Evolutionary conservation across 2,113 vertebrate genomes (phyloP).

Genomic region (Marmota flaviventris): DNA sequence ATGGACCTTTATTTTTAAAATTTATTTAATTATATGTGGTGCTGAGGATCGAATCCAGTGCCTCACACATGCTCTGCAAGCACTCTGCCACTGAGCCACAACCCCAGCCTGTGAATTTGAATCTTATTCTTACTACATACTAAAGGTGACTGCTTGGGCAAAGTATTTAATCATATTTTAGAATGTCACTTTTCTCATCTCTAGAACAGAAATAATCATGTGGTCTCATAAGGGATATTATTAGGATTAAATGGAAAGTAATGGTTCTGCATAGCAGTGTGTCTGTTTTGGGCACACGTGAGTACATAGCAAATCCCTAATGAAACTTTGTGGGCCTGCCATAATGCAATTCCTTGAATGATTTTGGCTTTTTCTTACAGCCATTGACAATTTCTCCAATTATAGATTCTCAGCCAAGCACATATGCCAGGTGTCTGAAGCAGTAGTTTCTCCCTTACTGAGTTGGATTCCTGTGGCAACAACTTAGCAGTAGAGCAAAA

Average conservation of each 20-base stretch:
- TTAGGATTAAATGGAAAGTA: constrained; percentile 24
- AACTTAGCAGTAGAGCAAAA: background rate
- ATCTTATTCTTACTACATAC: background rate
- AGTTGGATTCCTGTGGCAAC: background rate
- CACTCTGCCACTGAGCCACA: too few relatives aligned
- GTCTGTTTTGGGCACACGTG: background rate
- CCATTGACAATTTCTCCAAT: background rate
- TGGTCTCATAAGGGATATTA: background rate
- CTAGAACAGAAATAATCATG: background rate
- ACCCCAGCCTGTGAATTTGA: background rate
- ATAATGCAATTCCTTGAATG: background rate
- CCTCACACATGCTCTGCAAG: too few relatives aligned
- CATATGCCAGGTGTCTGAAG: background rate
- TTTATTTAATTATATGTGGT: too few relatives aligned
- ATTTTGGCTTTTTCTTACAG: constrained; percentile 14
- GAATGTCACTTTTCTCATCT: constrained; percentile 1
- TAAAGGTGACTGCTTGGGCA: background rate
- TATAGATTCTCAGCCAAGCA: constrained; percentile 8
- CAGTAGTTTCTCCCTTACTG: background rate
- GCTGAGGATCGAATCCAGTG: too few relatives aligned
- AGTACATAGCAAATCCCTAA: background rate
- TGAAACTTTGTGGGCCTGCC: background rate
- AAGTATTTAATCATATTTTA: background rate
- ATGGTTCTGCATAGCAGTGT: background rate
- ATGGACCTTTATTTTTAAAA: too few relatives aligned